Evolutionary conservation across 1,140 invertebrate genomes (phyloP).

Genomic region (Globodera ellingtonae): DNA sequence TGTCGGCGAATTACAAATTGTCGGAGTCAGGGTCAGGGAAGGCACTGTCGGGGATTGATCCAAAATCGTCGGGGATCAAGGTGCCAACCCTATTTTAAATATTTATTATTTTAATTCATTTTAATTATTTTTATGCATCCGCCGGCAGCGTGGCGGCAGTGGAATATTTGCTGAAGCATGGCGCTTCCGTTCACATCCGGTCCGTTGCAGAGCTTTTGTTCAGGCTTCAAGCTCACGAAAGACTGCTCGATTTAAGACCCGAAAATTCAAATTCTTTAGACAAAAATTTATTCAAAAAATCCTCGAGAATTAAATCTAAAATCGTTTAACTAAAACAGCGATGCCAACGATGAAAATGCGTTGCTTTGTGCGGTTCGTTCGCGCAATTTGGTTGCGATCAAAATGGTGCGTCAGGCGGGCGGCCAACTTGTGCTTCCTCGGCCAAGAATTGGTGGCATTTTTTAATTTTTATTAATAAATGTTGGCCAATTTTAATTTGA

Average conservation of each 20-base stretch:
- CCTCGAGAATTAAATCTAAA: too few species aligned
- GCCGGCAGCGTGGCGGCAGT: conserved; percentile 75
- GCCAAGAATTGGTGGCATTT: conserved; percentile 46
- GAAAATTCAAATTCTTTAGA: too few species aligned
- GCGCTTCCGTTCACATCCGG: conserved; percentile 78
- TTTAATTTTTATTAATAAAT: neutral
- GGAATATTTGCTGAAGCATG: conserved; percentile 77
- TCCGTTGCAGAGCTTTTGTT: conserved; percentile 27
- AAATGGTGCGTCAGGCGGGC: conserved; percentile 54
- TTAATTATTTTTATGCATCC: conserved; percentile 66
- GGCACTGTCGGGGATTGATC: too few species aligned
- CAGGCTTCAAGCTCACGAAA: too few species aligned
- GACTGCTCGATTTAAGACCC: too few species aligned
- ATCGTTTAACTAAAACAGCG: conserved; percentile 44
- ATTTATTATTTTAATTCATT: too few species aligned
- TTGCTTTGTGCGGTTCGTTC: conserved; percentile 54
- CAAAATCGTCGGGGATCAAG: too few species aligned
- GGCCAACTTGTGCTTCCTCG: conserved; percentile 44
- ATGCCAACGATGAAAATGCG: conserved; percentile 59
- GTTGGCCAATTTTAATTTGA: neutral
- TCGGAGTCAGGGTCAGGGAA: too few species aligned
- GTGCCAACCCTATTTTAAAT: too few species aligned
- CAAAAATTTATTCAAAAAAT: too few species aligned
- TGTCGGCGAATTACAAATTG: too few species aligned
- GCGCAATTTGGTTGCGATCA: conserved; percentile 53